Evolutionary conservation across 2,888 invertebrate genomes (phyloP), one percentile per base, ranked within the genome.

Genomic region (Drosophila mettleri): DNA sequence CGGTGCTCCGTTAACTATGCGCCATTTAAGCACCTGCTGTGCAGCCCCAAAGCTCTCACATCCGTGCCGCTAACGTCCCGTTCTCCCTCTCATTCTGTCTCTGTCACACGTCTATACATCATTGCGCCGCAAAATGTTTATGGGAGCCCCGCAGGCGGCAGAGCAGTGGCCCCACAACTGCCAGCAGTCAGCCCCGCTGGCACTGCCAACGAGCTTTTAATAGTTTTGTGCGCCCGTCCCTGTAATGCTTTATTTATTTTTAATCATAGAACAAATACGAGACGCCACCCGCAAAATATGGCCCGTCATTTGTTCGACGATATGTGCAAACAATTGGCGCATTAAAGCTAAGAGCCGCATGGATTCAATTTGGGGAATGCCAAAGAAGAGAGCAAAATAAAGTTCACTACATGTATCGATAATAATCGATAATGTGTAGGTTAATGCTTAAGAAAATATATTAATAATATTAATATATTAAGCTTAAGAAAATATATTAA

Each of bases 231-330:
- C 80, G 74, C 76, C 74, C 69, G 64, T 65, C 51, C 60, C 62
- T 62, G 81, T 79, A 79, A 87, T 83, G 86, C 76, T 82, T 85
- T 83, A 87, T 83, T 83, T 87, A 83, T 87, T 87, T 83, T 83
- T 83, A 87, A 83, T 83, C 88, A 87, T 82, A 81, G 88, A 87
- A 83, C 86, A 83, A 87, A 83, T 83, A 85, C 82, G 85, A 59
- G 48, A 54, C 53, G 43, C 54, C 69, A 69, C 31, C 60, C 69
- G 59, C 43, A 70, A 80, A 84, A 84, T 82, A 87, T 87, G 69
- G 79, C 68, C 77, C 82, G 70, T 85, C 80, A 82, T 78, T 87
- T 87, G 85, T 71, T 81, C 81, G 67, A 49, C 70, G 66, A 87
- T 74, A 81, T 81, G 81, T 78, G 81, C 87, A 84, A 81, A 80